phyloP scores from a whole-genome alignment of 2,797 vertebrate species.

The Lerista edwardsae region DNA sequence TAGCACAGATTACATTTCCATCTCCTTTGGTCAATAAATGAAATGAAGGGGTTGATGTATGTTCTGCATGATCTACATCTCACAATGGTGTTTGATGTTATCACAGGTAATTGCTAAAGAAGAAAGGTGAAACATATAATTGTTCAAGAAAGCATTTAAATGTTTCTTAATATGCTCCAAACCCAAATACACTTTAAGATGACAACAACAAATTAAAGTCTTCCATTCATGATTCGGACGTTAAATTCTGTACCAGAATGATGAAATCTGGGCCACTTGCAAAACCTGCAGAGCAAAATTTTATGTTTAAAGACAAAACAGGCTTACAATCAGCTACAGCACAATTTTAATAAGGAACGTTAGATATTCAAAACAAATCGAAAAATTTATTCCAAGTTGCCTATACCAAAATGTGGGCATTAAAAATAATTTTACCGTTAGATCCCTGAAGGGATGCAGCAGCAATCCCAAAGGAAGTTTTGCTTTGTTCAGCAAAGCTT shows the following conservation, averaged over 20 bases:
- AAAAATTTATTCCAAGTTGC: background rate
- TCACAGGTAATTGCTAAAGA: constrained; percentile 92
- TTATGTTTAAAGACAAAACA: no score
- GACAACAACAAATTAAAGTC: background rate
- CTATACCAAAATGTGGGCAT: background rate
- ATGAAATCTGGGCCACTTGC: background rate
- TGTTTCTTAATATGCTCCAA: background rate
- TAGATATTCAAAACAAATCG: background rate
- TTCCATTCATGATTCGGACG: background rate
- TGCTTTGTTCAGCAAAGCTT: constrained; percentile 94
- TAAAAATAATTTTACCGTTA: constrained; percentile 83
- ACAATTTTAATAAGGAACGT: background rate
- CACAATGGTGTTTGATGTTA: constrained; percentile 96
- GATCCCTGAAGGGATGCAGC: constrained; percentile 95
- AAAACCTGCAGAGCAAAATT: no score
- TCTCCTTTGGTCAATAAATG: constrained; percentile 94
- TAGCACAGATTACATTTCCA: constrained; percentile 99
- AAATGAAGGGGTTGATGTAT: constrained; percentile 97
- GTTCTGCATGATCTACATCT: constrained; percentile 95
- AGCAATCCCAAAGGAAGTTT: constrained; percentile 94
- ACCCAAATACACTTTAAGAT: background rate
- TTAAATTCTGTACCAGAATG: background rate
- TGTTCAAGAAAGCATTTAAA: constrained; percentile 9
- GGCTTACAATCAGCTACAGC: background rate
- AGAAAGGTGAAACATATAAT: constrained; percentile 34